These are phyloP conservation scores for Crossocerus cetratus DNA, from an alignment of 2,888 invertebrate genomes.

Conservation along the genomic window DNA sequence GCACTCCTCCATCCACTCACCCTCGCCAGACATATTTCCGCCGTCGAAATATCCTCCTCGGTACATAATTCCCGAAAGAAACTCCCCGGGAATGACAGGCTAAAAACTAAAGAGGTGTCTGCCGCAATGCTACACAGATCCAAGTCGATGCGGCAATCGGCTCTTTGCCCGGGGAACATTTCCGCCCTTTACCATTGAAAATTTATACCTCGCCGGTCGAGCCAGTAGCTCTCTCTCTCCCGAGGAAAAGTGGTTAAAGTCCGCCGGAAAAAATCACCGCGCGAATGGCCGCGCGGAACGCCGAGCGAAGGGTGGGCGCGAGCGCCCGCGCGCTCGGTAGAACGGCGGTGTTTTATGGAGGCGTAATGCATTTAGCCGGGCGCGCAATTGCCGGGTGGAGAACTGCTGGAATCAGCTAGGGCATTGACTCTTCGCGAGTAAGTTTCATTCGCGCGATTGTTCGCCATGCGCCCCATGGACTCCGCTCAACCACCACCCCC, in stretches of 20 bases:
- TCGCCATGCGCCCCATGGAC: background rate
- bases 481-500: background rate
- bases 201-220: background rate
- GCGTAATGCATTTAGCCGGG: slow-evolving; percentile 31
- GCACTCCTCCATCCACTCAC: too few species aligned
- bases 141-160: too few species aligned
- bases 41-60: background rate
- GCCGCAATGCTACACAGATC: too few species aligned
- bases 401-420: slow-evolving; percentile 39
- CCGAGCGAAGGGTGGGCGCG: too few species aligned
- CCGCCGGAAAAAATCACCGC: background rate
- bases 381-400: slow-evolving; percentile 31
- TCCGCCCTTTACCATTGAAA: background rate
- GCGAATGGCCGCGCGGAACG: too few species aligned
- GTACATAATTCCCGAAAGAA: too few species aligned
- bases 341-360: slow-evolving; percentile 13
- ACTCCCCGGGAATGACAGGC: too few species aligned
- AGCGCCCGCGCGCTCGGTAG: slow-evolving; percentile 20
- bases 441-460: slow-evolving; percentile 27
- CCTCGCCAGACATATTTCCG: too few species aligned
- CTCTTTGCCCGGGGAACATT: background rate
- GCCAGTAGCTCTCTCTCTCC: too few species aligned
- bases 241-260: background rate
- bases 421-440: slow-evolving; percentile 32
- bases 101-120: too few species aligned